Evolutionary conservation across 2,113 vertebrate species (phyloP), one percentile per base, ranked within the genome.

Genomic region (Manacus vitellinus): DNA sequence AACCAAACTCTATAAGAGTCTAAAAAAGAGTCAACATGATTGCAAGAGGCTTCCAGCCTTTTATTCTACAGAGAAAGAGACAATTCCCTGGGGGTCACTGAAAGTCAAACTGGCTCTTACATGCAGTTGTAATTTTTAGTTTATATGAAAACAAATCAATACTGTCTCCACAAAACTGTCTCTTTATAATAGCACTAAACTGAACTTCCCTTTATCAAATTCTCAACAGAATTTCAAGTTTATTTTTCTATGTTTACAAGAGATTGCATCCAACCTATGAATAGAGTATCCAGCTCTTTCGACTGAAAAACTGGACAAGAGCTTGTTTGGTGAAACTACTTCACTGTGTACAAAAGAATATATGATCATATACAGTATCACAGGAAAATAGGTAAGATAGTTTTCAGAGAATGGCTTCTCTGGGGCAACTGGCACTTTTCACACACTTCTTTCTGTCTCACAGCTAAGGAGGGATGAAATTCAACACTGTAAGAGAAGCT

Each of bases 91-190:
- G 22, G 63, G 54, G 78, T 91, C 43, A 80, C 78, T 72, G 80
- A 81, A 91, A 96, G 83, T 88, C 78, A 88, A 85, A 92, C 55
- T 61, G 70, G 56, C 65, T 95, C 47, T 88, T 87, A 67, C 1
- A 54, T 67, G 80, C 55, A 95, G 84, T 89, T 94, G 68, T 77
- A 92, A 94, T 79, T 96, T 92, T 89, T 92, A 80, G 71, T 93
- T 93, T 95, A 94, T 66, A 83, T 54, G 75, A 89, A 97, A 93
- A 86, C 86, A 97, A 96, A 97, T 95, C 95, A 93, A 94, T 93
- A 95, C 49, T 1, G 0, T 66, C 79, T 78, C 61, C 58, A 92
- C 77, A 93, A 81, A 95, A 83, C 72, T 66, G 72, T 12, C 47
- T 92, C 59, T 65, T 86, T 20, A 66, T 75, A 95, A 91, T n/a